Evolutionary conservation across 2,888 invertebrate species (phyloP), one percentile per base, ranked within the genome.

Genomic region (Pristionchus entomophagus): DNA sequence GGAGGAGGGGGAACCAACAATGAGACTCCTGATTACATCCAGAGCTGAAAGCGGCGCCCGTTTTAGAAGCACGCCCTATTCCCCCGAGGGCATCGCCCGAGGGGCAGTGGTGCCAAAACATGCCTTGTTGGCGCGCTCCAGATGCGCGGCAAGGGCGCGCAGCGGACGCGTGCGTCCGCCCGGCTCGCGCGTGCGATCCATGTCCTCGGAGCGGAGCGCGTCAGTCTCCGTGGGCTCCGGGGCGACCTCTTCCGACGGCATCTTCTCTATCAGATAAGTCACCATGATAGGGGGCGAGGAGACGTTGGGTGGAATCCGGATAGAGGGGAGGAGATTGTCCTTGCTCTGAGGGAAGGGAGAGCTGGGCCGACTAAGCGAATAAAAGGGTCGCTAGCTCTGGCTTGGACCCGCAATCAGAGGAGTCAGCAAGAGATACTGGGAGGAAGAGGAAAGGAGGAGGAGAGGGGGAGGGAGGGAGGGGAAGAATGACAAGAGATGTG

Each of bases 41-140:
- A n/a, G n/a, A 35, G 14, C 12, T 14, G 62, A 1, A 12, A 6
- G 26, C 41, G 45, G 19, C 41, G 22, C 38, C 17, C n/a, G n/a
- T n/a, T n/a, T n/a, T n/a, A n/a, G n/a, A n/a, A n/a, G n/a, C n/a
- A n/a, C n/a, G n/a, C n/a, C n/a, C n/a, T n/a, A n/a, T n/a, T n/a
- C n/a, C n/a, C n/a, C n/a, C n/a, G n/a, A n/a, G n/a, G n/a, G n/a
- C n/a, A n/a, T n/a, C n/a, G n/a, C n/a, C n/a, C n/a, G n/a, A n/a
- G n/a, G n/a, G n/a, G n/a, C n/a, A n/a, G n/a, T n/a, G n/a, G n/a
- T n/a, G n/a, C n/a, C n/a, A n/a, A n/a, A n/a, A n/a, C 73, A 26
- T 73, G 73, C 78, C 78, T 80, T 80, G 51, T 80, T 80, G 29
- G 78, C 78, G 19, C 78, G 49, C 32, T 80, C 78, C 45, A 80